Conservation (phyloP, 1,140 invertebrate genomes). For the Adoxophyes honmai region DNA sequence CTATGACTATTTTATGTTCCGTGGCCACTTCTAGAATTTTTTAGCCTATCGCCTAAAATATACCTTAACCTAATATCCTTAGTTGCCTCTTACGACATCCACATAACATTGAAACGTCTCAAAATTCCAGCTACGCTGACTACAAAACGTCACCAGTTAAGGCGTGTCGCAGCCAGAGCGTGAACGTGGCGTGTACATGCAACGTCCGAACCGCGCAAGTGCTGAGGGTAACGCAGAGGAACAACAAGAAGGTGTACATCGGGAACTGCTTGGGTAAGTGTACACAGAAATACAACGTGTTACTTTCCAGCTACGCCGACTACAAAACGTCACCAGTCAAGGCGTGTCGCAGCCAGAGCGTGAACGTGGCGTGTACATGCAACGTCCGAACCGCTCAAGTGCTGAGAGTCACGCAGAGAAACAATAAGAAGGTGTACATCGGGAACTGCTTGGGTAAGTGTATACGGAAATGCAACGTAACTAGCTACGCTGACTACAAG, state of each 20-base stretch:
- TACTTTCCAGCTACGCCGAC: conserved; percentile 61
- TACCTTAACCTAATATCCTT: no score
- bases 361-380: conserved; percentile 64
- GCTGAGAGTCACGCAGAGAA: conserved; percentile 76
- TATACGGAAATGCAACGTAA: no score
- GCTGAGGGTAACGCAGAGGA: conserved; percentile 76
- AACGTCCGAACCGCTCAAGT: conserved; percentile 75
- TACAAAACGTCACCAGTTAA: conserved; percentile 44
- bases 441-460: conserved; percentile 79
- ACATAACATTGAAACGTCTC: no score
- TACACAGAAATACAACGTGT: no score
- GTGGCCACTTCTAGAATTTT: no score
- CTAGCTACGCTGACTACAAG: no score
- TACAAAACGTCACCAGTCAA: conserved; percentile 44
- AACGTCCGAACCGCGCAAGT: conserved; percentile 75
- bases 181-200: conserved; percentile 64
- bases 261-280: conserved; percentile 79
- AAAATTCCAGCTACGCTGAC: conserved; percentile 57
- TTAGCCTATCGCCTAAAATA: no score
- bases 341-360: conserved; percentile 61
- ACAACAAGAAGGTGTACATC: conserved; percentile 72
- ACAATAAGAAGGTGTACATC: conserved; percentile 72
- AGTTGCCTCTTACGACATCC: no score
- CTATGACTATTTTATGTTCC: no score
- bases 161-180: conserved; percentile 61